Base-by-base conservation (phyloP, 2,797 vertebrate species). In the Trichosurus vulpecula region DNA sequence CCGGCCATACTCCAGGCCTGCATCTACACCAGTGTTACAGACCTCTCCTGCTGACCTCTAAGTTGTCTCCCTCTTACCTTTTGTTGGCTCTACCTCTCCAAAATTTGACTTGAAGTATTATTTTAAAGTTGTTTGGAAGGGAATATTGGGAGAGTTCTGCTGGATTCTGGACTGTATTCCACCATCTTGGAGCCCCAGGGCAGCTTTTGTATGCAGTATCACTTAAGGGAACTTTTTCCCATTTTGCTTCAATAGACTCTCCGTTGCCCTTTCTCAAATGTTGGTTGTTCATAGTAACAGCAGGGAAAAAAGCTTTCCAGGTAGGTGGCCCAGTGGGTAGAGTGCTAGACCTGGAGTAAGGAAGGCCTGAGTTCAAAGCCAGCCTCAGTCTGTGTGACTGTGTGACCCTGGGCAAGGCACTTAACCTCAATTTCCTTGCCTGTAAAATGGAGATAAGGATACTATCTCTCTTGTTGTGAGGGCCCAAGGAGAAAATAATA, bases 231-330 rank as follows among this genome's bases (percentile, higher is more conserved):
- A 61, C 16, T 54, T 94, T 87, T 52, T 11, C 61, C 1, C 35
- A 52, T 81, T n/a, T 90, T 93, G 93, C 81, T 91, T 90, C 91
- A 57, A 14, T 92, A 55, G 92, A 4, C 30, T 51, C 27, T 93
- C 92, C 95, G 94, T 90, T 61, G 51, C 90, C 66, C 29, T 22
- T 92, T 95, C 51, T 92, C 91, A 91, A 35, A 96, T 91, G 19
- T 66, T 4, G 9, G 56, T 41, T 90, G 9, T 56, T 91, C n/a
- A 31, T 87, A n/a, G 90, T 81, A 81, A 56, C 0, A 25, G 3
- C 53, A 81, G 52, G 89, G 92, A 92, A 54, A 91, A 30, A 47
- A 92, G 27, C 30, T 61, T 90, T 52, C 89, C 25, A 11, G 13
- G 35, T 19, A 66, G 61, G 35, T 35, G 35, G 61, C 6, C 12